Base-by-base conservation (phyloP, 1,140 invertebrate genomes). In the Vanessa tameamea region DNA sequence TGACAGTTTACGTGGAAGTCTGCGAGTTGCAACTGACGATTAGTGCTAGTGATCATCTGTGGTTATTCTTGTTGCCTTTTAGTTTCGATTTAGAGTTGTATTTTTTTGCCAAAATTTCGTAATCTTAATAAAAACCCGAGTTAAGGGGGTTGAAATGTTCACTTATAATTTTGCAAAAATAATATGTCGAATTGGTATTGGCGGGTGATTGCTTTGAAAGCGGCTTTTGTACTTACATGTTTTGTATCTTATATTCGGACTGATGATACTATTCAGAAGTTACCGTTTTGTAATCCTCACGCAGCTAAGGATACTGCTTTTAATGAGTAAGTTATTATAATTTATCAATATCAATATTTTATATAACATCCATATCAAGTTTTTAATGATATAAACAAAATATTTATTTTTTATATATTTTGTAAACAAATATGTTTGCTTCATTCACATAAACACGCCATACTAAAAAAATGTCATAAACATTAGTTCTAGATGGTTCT, bases 141-240 rank as follows among this genome's bases (percentile, higher is more conserved):
- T 23, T 43, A 72, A 65, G 75, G 66, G 68, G 78, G 72, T 82
- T 90, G 88, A 86, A 77, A 92, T 92, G 90, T 88, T 79, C 86
- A 81, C 79, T 82, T 80, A 86, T 87, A 82, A 83, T 89, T 87
- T 87, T 75, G 78, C 82, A 74, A 80, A 84, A 85, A 83, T 83
- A 91, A 86, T 87, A 92, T 92, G 90, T 90, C 87, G 84, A 81
- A 82, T 75, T 90, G 88, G 89, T 88, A 88, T 89, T 89, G 88
- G 87, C 78, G 85, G 73, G 82, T 89, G 76, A 85, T 88, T 79
- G 82, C 84, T 72, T 77, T 90, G 64, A 88, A 86, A 78, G 81
- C 87, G 72, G 82, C 82, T 43, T 90, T 91, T 66, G 77, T 88
- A 47, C 75, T 91, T 77, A 86, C 84, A 73, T 90, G 82, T 84